Base-by-base conservation (phyloP, 2,888 invertebrate species). In the Drosophila cognata region DNA sequence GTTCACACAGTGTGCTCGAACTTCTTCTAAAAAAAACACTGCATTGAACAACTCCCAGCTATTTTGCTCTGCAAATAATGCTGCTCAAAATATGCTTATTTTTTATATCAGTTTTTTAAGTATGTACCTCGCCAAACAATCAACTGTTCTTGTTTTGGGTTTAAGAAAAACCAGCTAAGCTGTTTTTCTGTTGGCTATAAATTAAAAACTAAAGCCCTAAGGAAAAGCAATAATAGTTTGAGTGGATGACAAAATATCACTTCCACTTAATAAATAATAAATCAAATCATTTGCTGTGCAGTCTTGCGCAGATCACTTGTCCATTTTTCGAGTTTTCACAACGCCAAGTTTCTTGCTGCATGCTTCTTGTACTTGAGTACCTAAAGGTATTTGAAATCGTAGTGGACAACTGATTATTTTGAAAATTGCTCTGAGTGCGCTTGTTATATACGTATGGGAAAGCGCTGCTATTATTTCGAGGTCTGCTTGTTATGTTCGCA, bases 391-490 rank as follows among this genome's bases (percentile, higher is more conserved):
- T 35, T 16, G 6, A 16, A 0, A 60, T 6, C 7, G 18, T 7
- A 52, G 31, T 21, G 21, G 29, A 13, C 38, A 61, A 29, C 25
- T 33, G n/a, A 16, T 35, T 41, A 4, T 11, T 8, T 25, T 28
- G 18, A 8, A 38, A 61, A 33, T 46, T 35, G 46, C 25, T 18
- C n/a, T 41, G 5, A n/a, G 25, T 8, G 50, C 7, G 28, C 5
- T 21, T 31, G 25, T 13, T 18, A 21, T 29, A 64, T 25, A 58
- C 58, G 4, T 6, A 29, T 6, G 7, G 18, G 18, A 10, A 11
- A 18, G 50, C 38, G 38, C 53, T 51, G 56, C 50, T n/a, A 56
- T 56, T 61, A 36, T 48, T 21, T 18, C 53, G 35, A 53, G 53
- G 53, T 33, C 0, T 53, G 53, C 5, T 25, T 16, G n/a, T 25